Conservation (phyloP, 2,888 invertebrate genomes). For the Campaea margaritaria region DNA sequence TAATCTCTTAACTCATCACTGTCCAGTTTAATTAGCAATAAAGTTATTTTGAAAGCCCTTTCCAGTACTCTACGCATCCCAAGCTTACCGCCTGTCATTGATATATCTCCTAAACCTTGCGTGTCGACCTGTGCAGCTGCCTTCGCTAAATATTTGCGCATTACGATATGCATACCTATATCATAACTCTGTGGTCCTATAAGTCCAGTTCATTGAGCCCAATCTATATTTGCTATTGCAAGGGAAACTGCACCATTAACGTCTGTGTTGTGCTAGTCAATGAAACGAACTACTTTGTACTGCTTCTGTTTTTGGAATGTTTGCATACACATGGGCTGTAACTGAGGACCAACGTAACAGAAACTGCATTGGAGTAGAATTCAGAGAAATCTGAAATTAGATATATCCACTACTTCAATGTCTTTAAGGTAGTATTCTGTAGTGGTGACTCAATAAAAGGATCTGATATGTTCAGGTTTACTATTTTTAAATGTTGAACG, state of each 20-base stretch:
- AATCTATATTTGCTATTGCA: constrained; percentile 73
- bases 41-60: background rate
- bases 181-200: constrained; percentile 10
- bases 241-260: constrained; percentile 60
- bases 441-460: too few relatives aligned
- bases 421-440: too few relatives aligned
- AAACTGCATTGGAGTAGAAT: background rate
- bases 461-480: too few relatives aligned
- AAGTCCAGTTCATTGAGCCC: constrained; percentile 71
- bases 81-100: constrained; percentile 60
- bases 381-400: background rate
- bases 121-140: constrained; percentile 60
- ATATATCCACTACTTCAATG: background rate
- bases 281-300: constrained; percentile 39
- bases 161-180: constrained; percentile 54
- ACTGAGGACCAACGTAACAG: background rate
- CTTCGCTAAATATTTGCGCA: constrained; percentile 74
- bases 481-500: too few relatives aligned
- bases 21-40: background rate
- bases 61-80: constrained; percentile 27
- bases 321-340: constrained; percentile 9
- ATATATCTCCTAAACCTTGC: constrained; percentile 57
- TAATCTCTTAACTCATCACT: background rate
- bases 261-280: constrained; percentile 48
- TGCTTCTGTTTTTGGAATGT: constrained; percentile 36